Evolutionary conservation across 2,113 vertebrate species (phyloP).

Genomic region (Oreocharis arfaki): DNA sequence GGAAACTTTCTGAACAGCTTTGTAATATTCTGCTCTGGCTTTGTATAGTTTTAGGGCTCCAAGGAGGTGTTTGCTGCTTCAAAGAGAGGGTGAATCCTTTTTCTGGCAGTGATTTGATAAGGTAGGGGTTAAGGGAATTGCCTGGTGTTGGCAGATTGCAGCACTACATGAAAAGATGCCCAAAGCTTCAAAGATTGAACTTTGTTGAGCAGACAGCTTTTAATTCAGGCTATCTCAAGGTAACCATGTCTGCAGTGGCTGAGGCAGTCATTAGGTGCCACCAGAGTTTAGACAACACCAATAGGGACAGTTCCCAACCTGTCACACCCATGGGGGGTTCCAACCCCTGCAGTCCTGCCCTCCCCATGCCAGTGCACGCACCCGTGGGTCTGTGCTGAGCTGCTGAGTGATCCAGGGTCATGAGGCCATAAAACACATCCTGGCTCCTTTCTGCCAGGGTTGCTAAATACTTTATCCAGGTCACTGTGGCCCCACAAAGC

Average conservation of each 20-base stretch:
- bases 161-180: background rate
- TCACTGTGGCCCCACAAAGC: background rate
- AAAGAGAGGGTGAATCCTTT: background rate
- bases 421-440: background rate
- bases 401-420: background rate
- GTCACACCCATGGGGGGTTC: background rate
- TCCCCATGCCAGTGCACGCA: background rate
- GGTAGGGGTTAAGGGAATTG: background rate
- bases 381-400: background rate
- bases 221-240: background rate
- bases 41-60: background rate
- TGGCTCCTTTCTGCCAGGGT: background rate
- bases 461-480: background rate
- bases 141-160: background rate
- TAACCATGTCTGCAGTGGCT: background rate
- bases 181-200: background rate
- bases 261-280: background rate
- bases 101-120: background rate
- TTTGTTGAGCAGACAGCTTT: background rate
- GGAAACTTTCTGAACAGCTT: background rate
- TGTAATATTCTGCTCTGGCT: background rate
- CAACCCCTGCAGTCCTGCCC: background rate
- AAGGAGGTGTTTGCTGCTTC: background rate
- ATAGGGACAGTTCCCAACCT: background rate
- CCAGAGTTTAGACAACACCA: background rate